Base-by-base conservation (phyloP, 2,888 invertebrate species). In the Muschampia plurimacula region DNA sequence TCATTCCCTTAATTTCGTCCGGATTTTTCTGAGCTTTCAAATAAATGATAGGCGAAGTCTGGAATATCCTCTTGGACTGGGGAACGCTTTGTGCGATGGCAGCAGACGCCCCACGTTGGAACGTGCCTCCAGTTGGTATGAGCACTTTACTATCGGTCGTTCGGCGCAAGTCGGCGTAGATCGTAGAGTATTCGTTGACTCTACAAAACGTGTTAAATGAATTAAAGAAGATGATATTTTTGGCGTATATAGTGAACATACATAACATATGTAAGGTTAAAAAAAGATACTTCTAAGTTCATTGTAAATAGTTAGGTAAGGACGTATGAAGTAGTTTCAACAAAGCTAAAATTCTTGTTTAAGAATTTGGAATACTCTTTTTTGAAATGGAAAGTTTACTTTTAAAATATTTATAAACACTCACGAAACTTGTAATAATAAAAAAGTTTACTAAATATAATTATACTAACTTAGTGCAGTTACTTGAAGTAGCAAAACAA, bases 21-120 rank as follows among this genome's bases (percentile, higher is more conserved):
- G 93, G 89, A 84, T 98, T 99, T 90, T 99, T 99, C 78, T 97
- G 95, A 0, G 98, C 98, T 85, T 98, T 98, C 91, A 98, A 93
- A 74, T 96, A 95, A 67, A 98, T 96, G 49, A 99, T 96, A 0
- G 98, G 98, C 0, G 98, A 98, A 5, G 96, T 94, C 74, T 95
- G 94, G 75, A 95, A 93, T 55, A 96, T 82, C 15, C 95, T 84
- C 82, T 96, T 96, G 44, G 95, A 91, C 44, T 88, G 84, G 0
- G 96, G 95, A 60, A 97, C 92, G 75, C 95, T 95, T 46, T 95
- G 92, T 39, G 95, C 95, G 74, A 97, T 95, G 2, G 96, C 96
- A 73, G 96, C 96, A 9, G 97, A 97, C 0, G 96, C 97, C 0
- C 97, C 97, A 52, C 95, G 92, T 77, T 96, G 96, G 83, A 96